Percentiles rank a stretch among this genome's conserved stretches.
These are phyloP conservation scores for Circaetus cinerascens DNA, from an alignment of 2,113 vertebrate species.

Conservation along the genomic window DNA sequence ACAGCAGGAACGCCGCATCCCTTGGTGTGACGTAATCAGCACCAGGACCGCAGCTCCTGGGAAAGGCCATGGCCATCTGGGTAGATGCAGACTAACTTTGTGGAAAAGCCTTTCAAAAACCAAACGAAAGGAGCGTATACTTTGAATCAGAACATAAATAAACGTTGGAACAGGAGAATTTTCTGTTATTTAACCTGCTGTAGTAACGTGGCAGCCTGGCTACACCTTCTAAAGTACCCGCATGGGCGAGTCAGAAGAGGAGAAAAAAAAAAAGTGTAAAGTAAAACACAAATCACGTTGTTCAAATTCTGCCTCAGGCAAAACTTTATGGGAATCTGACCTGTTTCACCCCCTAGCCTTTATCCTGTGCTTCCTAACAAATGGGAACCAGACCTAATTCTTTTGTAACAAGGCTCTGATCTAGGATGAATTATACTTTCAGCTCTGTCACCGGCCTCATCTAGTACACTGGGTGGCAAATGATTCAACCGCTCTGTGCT, in stretches of 20 bases:
- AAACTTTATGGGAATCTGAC: background rate
- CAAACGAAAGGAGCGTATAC: background rate
- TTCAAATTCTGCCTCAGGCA: background rate
- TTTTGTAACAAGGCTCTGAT: background rate
- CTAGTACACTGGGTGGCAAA: background rate
- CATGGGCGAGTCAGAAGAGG: background rate
- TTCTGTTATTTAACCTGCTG: background rate
- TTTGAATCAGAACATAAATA: background rate
- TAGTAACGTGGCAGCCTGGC: background rate
- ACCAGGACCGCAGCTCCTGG: background rate
- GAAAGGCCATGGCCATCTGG: background rate
- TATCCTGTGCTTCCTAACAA: background rate
- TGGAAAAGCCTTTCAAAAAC: background rate
- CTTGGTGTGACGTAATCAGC: background rate
- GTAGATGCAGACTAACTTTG: background rate
- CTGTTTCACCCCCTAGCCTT: background rate
- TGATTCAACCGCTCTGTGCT: background rate
- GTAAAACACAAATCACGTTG: background rate
- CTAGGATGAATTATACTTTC: background rate
- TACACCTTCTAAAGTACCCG: background rate
- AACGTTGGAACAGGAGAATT: background rate
- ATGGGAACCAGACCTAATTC: background rate
- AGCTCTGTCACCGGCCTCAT: background rate
- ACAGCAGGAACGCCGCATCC: rapidly evolving
- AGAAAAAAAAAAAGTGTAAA: background rate